Conservation (phyloP, 2,113 vertebrate species). For the Nesogale talazaci region DNA sequence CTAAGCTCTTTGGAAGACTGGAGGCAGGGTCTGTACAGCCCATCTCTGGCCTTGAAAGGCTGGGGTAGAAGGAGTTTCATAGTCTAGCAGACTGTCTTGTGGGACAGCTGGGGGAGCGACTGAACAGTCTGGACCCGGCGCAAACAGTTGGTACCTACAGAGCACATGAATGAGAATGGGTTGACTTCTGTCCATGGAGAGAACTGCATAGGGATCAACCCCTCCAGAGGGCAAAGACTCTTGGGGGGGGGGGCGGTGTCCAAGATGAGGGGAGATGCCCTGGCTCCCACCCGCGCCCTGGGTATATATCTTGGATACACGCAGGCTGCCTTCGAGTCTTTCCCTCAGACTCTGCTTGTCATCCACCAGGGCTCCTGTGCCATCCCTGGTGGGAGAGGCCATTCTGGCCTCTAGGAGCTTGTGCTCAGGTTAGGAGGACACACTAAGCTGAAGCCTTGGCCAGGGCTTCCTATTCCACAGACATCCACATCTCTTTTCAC, state of each 20-base stretch:
- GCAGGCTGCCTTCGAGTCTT: neutral
- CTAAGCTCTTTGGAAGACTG: too few relatives aligned
- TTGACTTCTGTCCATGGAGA: neutral
- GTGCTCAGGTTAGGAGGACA: too few relatives aligned
- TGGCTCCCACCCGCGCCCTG: neutral
- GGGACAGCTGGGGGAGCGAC: neutral
- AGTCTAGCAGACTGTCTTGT: too few relatives aligned
- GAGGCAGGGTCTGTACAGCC: too few relatives aligned
- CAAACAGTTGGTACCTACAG: neutral
- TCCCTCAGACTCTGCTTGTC: neutral
- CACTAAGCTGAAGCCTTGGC: too few relatives aligned
- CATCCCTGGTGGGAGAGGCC: neutral
- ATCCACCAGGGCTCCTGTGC: fast-evolving
- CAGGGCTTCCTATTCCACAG: neutral
- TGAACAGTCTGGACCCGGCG: neutral
- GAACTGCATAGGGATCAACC: fast-evolving
- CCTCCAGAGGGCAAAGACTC: neutral
- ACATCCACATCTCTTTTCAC: neutral
- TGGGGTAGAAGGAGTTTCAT: too few relatives aligned
- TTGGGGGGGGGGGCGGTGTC: too few relatives aligned
- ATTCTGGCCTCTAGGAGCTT: too few relatives aligned
- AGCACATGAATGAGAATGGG: too few relatives aligned
- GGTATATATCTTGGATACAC: fast-evolving
- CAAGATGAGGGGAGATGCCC: too few relatives aligned
- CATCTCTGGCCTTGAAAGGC: too few relatives aligned